These are phyloP conservation scores for Drosophila hawaiiensis DNA, from an alignment of 2,888 invertebrate genomes.

Conservation along the genomic window DNA sequence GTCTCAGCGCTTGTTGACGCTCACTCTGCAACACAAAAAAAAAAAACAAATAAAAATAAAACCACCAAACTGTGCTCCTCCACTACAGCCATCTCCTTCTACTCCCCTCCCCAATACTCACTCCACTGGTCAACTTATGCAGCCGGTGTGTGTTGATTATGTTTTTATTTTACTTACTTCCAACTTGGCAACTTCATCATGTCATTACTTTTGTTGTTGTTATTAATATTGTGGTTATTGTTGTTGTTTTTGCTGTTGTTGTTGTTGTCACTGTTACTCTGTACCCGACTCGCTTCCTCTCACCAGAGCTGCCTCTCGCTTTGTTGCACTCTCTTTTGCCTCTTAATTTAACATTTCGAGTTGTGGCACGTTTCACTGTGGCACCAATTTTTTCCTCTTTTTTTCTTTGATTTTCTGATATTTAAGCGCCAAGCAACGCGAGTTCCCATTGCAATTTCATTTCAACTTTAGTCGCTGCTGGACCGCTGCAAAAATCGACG, in stretches of 20 bases:
- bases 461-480: constrained; percentile 55
- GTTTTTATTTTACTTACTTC: constrained; percentile 65
- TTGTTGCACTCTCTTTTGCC: constrained; percentile 40
- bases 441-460: constrained; percentile 68
- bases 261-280: not conserved
- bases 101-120: not conserved
- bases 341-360: constrained; percentile 35
- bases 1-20: constrained; percentile 31
- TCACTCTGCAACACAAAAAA: constrained; percentile 19
- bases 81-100: not conserved
- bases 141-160: constrained; percentile 62
- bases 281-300: constrained; percentile 8
- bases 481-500: constrained; percentile 42
- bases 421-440: constrained; percentile 64
- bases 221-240: constrained; percentile 9
- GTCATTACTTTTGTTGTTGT: constrained; percentile 34
- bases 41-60: constrained; percentile 6
- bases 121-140: constrained; percentile 44
- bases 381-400: constrained; percentile 47
- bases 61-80: constrained; percentile 16
- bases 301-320: constrained; percentile 18
- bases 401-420: constrained; percentile 69
- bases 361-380: constrained; percentile 70
- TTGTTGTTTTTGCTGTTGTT: constrained; percentile 5
- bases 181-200: constrained; percentile 58